These are phyloP conservation scores for Alauda arvensis DNA, from an alignment of 2,797 vertebrate species.

Conservation along the genomic window DNA sequence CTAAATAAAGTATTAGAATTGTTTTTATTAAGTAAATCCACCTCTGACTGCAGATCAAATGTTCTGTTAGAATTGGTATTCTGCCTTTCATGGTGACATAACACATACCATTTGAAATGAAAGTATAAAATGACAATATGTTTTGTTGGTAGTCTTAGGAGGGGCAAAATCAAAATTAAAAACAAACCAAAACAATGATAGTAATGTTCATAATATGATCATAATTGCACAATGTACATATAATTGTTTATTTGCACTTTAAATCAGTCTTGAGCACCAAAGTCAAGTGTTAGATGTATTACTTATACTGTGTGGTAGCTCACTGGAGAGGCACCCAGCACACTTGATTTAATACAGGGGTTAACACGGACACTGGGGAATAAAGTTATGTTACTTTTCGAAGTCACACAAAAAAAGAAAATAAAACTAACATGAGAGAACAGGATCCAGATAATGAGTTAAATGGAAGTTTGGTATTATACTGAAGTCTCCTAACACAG, in stretches of 20 bases:
- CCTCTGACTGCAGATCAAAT: neutral
- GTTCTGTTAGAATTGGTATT: neutral
- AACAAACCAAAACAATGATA: neutral
- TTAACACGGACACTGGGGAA: neutral
- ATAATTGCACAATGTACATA: neutral
- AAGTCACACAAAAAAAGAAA: neutral
- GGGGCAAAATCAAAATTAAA: accelerated
- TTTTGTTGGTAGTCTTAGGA: neutral
- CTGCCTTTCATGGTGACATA: neutral
- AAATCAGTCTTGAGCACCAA: neutral
- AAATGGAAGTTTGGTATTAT: neutral
- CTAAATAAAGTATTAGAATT: neutral
- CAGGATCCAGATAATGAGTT: neutral
- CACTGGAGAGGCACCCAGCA: neutral
- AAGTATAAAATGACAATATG: neutral
- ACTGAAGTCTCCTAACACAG: neutral
- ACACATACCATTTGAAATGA: neutral
- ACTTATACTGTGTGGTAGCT: neutral
- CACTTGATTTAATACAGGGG: neutral
- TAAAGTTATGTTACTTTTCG: neutral
- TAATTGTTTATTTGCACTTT: neutral
- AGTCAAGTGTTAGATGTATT: neutral
- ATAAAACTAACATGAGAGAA: neutral
- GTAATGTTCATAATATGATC: neutral
- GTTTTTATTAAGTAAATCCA: neutral